A percentile compares a stretch with the other conserved stretches of the same genome.
Conservation (phyloP, 1,140 invertebrate genomes). For the Cryptotermes secundus region DNA sequence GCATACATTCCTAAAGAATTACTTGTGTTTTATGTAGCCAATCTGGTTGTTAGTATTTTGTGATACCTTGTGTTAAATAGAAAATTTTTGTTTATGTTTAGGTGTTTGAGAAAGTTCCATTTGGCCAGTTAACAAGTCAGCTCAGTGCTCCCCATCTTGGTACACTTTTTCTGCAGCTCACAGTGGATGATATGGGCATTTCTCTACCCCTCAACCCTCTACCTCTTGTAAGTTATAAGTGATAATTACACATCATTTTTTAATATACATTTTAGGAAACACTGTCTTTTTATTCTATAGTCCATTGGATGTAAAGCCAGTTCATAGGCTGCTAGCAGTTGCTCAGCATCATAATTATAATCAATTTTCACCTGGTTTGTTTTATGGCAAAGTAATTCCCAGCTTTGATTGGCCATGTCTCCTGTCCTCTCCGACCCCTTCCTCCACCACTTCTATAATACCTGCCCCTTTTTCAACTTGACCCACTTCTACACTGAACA, state of each 20-base stretch:
- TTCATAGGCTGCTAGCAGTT: background rate
- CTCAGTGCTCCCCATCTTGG: slow-evolving; percentile 74
- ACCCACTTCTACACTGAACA: too few relatives aligned
- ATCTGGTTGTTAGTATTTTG: too few relatives aligned
- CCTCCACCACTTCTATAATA: too few relatives aligned
- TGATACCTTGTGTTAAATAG: too few relatives aligned
- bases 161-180: slow-evolving; percentile 90
- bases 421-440: too few relatives aligned
- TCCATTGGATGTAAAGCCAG: background rate
- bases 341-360: too few relatives aligned
- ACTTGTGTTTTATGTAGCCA: too few relatives aligned
- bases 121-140: slow-evolving; percentile 73
- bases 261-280: background rate
- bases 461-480: too few relatives aligned
- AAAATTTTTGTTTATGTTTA: background rate
- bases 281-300: slow-evolving; percentile 3
- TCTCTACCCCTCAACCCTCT: slow-evolving; percentile 88
- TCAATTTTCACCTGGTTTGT: too few relatives aligned
- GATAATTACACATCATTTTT: slow-evolving; percentile 38
- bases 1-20: too few relatives aligned
- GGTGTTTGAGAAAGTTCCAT: slow-evolving; percentile 71
- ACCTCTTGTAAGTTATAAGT: slow-evolving; percentile 52
- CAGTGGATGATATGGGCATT: slow-evolving; percentile 95
- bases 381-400: too few relatives aligned
- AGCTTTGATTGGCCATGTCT: too few relatives aligned